A percentile compares a stretch with the other conserved stretches of the same genome.
These are phyloP conservation scores for Pygoscelis adeliae DNA, from an alignment of 2,113 vertebrate species.

Conservation along the genomic window DNA sequence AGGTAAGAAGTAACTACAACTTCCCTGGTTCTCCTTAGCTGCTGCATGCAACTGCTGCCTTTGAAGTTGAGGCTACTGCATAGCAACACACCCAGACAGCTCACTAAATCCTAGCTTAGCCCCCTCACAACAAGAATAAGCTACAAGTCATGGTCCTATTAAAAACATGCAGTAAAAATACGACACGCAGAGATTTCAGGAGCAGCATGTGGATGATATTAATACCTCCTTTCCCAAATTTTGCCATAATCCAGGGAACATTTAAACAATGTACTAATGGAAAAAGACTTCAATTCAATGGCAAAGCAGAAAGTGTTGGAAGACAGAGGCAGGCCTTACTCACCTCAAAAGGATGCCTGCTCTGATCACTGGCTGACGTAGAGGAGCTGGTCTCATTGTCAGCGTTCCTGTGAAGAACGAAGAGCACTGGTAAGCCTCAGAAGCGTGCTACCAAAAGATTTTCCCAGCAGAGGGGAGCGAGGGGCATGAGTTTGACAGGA, in stretches of 20 bases:
- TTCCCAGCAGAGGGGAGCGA: neutral
- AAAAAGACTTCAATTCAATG: neutral
- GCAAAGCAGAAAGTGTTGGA: neutral
- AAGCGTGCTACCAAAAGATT: neutral
- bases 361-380: constrained; percentile 81
- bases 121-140: neutral
- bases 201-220: neutral
- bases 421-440: neutral
- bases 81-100: neutral
- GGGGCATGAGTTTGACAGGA: neutral
- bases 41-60: neutral
- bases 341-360: constrained; percentile 88
- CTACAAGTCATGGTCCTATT: neutral
- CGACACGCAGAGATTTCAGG: neutral
- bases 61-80: neutral
- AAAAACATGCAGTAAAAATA: neutral
- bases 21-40: neutral
- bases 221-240: neutral
- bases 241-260: neutral
- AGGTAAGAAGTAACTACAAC: neutral
- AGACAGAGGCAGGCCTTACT: neutral
- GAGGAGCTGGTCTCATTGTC: constrained; percentile 85
- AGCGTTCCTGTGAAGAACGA: constrained; percentile 73
- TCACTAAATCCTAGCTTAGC: neutral
- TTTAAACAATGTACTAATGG: neutral